Evolutionary conservation across 2,797 vertebrate species (phyloP).

Genomic region (Mormyrops boulengeri): DNA sequence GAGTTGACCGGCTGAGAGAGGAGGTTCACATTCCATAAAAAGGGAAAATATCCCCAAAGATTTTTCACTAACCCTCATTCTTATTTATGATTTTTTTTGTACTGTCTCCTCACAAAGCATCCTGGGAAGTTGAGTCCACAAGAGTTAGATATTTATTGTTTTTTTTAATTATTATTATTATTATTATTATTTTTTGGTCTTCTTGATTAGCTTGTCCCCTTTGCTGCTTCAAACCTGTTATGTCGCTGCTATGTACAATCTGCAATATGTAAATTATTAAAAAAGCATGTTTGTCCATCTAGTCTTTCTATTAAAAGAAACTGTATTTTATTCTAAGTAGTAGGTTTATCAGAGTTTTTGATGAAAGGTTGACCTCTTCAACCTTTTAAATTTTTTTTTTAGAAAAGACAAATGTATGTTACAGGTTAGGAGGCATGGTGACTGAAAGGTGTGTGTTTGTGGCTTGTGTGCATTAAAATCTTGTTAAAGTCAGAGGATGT

Average conservation of each 20-base stretch:
- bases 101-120: slow-evolving; percentile 35
- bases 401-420: background rate
- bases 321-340: slow-evolving; percentile 30
- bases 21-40: background rate
- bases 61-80: background rate
- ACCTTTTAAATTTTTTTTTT: background rate
- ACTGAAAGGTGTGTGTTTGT: slow-evolving; percentile 3
- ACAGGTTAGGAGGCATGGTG: background rate
- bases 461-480: background rate
- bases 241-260: slow-evolving; percentile 42
- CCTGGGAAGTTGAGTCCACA: slow-evolving; percentile 67
- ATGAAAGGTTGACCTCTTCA: slow-evolving; percentile 17
- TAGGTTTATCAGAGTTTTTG: slow-evolving; percentile 15
- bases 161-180: slow-evolving; percentile 16
- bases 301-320: slow-evolving; percentile 24
- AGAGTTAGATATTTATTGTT: slow-evolving; percentile 40
- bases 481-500: background rate
- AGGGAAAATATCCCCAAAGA: slow-evolving; percentile 12
- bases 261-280: slow-evolving; percentile 28
- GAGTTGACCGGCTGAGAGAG: slow-evolving; percentile 79
- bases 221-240: slow-evolving; percentile 24
- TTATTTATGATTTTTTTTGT: slow-evolving; percentile 19
- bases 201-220: slow-evolving; percentile 26
- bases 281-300: slow-evolving; percentile 16
- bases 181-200: slow-evolving; percentile 19